Base-by-base conservation (phyloP, 64 coral and sea anemone species). In the Anthopleura sola region DNA sequence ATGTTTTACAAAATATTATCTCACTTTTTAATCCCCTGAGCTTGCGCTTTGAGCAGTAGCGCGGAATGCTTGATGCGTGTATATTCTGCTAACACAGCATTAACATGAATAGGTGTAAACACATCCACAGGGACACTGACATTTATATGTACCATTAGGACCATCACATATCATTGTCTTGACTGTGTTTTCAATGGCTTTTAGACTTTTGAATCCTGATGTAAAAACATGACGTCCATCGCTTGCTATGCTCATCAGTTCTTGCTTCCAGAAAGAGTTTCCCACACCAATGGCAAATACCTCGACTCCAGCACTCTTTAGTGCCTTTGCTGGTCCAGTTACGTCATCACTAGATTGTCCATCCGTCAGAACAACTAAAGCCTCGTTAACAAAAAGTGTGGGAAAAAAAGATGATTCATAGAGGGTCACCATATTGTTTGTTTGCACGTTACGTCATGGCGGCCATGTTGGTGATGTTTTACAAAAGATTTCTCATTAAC, bases 281-380 rank as follows among this genome's bases (percentile, higher is more conserved):
- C 84, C 84, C 11, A 86, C 37, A 11, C 84, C 84, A 48, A 86
- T 75, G 10, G 37, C 60, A 49, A 71, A 69, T 47, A 86, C 47
- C 20, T 44, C 56, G 20, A 68, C 64, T 28, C 84, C 84, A 39
- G 60, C 20, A 5, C 15, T 40, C 24, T 28, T 40, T n/a, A 86
- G 60, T 11, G 62, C 60, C 8, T 86, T 69, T 13, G 37, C 60
- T 21, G 84, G 84, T 2, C 60, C 84, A 11, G 13, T 29, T 6
- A 26, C 26, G 26, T 86, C 84, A 71, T 86, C 84, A 68, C 44
- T 48, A 24, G 84, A 44, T 24, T 71, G 31, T 24, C 84, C 84
- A 46, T 86, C 84, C 69, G 84, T 86, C 0, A 86, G 44, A 23
- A 86, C 60, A 44, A 86, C 58, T 17, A 60, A 36, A 1, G 23